Evolutionary conservation across 2,888 invertebrate genomes (phyloP).

Genomic region (Phymatocera aterrima): DNA sequence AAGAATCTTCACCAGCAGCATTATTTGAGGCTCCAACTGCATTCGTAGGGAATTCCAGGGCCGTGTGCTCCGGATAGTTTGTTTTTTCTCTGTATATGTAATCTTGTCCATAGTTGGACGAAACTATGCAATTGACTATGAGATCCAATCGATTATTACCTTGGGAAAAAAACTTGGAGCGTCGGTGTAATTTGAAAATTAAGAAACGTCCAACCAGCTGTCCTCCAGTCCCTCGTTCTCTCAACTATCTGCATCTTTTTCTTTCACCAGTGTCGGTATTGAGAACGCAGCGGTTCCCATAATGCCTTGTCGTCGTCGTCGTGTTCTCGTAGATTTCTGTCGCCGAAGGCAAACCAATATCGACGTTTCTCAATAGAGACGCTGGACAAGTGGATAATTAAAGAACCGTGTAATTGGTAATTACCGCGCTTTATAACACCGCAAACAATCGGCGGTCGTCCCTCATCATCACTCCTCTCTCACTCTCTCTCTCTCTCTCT

Average conservation of each 20-base stretch:
- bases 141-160: slow-evolving; percentile 30
- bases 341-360: slow-evolving; percentile 45
- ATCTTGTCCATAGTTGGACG: slow-evolving; percentile 6
- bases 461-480: neutral
- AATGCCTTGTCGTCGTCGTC: slow-evolving; percentile 48
- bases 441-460: slow-evolving; percentile 49
- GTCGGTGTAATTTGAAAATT: slow-evolving; percentile 39
- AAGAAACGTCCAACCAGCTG: slow-evolving; percentile 25
- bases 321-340: slow-evolving; percentile 49
- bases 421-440: slow-evolving; percentile 57
- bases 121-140: slow-evolving; percentile 5
- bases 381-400: slow-evolving; percentile 61
- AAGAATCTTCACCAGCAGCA: slow-evolving; percentile 34
- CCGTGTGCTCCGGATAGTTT: slow-evolving; percentile 20
- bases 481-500: neutral
- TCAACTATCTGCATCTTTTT: neutral
- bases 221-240: neutral
- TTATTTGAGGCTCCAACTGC: neutral
- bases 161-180: slow-evolving; percentile 4
- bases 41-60: slow-evolving; percentile 18
- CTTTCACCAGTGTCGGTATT: neutral
- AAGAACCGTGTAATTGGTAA: slow-evolving; percentile 62
- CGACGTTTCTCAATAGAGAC: slow-evolving; percentile 25
- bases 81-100: neutral
- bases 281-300: slow-evolving; percentile 31